A percentile compares a stretch with the other conserved stretches of the same genome.
Evolutionary conservation across 2,888 invertebrate genomes (phyloP).

Genomic region (Agonopterix heracliana): DNA sequence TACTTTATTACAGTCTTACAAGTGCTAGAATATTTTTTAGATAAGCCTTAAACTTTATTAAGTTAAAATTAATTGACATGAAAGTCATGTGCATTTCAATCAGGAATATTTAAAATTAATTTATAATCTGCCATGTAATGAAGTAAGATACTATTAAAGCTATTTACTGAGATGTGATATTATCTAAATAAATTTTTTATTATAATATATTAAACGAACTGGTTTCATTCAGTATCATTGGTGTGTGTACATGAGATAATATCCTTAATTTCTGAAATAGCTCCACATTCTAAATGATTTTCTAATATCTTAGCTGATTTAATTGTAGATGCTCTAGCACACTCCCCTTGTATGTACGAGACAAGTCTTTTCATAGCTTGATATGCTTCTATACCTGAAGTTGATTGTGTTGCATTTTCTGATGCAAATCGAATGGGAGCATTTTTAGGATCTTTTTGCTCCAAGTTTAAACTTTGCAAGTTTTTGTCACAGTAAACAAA

Average conservation of each 20-base stretch:
- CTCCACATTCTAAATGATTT: constrained; percentile 22
- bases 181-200: too few relatives aligned
- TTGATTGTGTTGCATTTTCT: constrained; percentile 6
- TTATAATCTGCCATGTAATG: background rate
- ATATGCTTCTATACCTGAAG: constrained; percentile 31
- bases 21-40: constrained; percentile 97
- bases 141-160: too few relatives aligned
- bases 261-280: background rate
- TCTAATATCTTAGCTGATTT: constrained; percentile 32
- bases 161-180: too few relatives aligned
- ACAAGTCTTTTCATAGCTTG: constrained; percentile 37
- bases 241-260: background rate
- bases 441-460: too few relatives aligned
- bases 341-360: constrained; percentile 31
- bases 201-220: background rate
- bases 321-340: constrained; percentile 21
- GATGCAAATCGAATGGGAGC: background rate
- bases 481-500: constrained; percentile 29
- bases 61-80: background rate
- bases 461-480: constrained; percentile 16
- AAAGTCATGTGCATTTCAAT: too few relatives aligned
- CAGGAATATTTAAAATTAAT: background rate
- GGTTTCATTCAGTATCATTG: too few relatives aligned
- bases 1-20: constrained; percentile 92
- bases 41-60: constrained; percentile 28